Conservation (phyloP, 2,797 vertebrate species). For the Myotis vivesi region DNA sequence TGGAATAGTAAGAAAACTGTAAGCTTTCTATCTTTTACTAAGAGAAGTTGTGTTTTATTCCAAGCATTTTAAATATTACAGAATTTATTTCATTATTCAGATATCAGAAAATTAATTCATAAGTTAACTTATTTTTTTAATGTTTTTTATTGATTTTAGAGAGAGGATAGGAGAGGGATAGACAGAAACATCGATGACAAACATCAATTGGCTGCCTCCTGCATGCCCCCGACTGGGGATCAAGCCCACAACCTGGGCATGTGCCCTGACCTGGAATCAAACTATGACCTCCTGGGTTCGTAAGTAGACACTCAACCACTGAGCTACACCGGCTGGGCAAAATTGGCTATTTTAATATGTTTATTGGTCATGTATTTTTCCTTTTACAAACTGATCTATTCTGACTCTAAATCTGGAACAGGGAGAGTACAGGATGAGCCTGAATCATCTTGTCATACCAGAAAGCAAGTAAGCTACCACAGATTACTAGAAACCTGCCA, state of each 20-base stretch:
- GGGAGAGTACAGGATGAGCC: background rate
- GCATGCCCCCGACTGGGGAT: background rate
- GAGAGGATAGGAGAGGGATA: background rate
- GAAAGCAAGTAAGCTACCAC: background rate
- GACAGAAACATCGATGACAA: background rate
- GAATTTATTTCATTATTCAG: constrained; percentile 37
- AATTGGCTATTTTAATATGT: background rate
- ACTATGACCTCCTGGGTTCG: background rate
- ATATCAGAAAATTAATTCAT: background rate
- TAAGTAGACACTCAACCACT: background rate
- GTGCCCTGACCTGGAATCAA: background rate
- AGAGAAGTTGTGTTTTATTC: background rate
- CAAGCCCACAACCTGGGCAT: background rate
- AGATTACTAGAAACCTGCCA: background rate
- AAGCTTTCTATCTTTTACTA: background rate
- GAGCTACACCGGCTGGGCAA: background rate
- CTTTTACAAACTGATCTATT: background rate
- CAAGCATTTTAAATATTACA: constrained; percentile 35
- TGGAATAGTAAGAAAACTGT: background rate
- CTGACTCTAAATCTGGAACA: constrained; percentile 30
- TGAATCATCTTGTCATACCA: background rate
- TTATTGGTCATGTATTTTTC: background rate
- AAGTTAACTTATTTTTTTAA: background rate
- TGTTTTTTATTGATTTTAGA: background rate
- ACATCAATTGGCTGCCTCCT: background rate